phyloP scores from a whole-genome alignment of 2,797 vertebrate genomes.

The Thunnus albacares region DNA sequence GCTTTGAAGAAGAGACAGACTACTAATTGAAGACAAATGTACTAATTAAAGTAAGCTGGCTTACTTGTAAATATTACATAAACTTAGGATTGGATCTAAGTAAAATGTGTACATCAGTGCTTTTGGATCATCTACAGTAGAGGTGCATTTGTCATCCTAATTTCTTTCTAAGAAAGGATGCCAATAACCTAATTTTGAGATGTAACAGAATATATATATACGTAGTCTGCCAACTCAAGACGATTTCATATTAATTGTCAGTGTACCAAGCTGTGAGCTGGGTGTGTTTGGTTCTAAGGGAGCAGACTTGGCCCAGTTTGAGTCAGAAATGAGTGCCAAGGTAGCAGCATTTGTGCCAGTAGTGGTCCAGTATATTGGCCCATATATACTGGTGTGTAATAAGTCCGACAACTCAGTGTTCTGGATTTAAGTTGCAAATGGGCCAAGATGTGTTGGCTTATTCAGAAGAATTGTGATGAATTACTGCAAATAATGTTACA shows the following conservation, averaged over 20 bases:
- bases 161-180: not conserved
- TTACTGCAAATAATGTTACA: not conserved
- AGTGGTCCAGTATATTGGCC: not conserved
- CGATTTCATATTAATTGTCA: no score
- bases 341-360: not conserved
- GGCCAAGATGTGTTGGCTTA: not conserved
- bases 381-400: not conserved
- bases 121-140: not conserved
- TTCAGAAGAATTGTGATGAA: not conserved
- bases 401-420: not conserved
- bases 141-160: not conserved
- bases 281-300: not conserved
- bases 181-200: not conserved
- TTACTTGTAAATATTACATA: not conserved
- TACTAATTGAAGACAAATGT: not conserved
- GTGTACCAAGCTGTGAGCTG: not conserved
- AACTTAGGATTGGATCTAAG: not conserved
- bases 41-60: not conserved
- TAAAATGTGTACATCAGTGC: not conserved
- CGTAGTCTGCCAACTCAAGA: not conserved
- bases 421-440: not conserved
- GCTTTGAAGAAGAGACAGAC: slow-evolving; percentile 34
- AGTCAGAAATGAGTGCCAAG: not conserved
- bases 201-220: not conserved
- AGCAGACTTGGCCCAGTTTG: not conserved